Conservation (phyloP, 1,140 invertebrate species). For the Samia ricini region DNA sequence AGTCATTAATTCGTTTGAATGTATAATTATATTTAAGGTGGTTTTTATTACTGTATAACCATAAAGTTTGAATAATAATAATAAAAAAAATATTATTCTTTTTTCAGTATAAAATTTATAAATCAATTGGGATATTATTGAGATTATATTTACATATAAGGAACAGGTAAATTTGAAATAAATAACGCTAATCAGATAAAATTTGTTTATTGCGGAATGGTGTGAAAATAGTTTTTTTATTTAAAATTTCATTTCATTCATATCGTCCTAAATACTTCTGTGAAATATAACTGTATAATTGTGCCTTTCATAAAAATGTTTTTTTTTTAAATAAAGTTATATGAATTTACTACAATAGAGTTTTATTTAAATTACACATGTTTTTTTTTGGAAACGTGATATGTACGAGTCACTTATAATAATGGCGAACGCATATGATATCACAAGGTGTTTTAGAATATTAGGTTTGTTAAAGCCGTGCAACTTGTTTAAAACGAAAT, state of each 20-base stretch:
- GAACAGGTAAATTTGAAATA: background rate
- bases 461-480: background rate
- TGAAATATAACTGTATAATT: slow-evolving; percentile 11
- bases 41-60: too few species aligned
- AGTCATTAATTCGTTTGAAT: too few species aligned
- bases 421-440: slow-evolving; percentile 2
- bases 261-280: background rate
- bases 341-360: slow-evolving; percentile 10
- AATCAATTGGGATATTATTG: too few species aligned
- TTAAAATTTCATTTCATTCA: background rate
- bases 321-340: slow-evolving; percentile 9
- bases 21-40: too few species aligned
- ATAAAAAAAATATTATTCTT: too few species aligned
- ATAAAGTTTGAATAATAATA: too few species aligned
- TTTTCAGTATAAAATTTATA: too few species aligned
- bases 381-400: slow-evolving; percentile 1
- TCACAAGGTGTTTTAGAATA: background rate
- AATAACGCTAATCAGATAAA: slow-evolving; percentile 17
- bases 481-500: too few species aligned
- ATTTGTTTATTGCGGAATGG: slow-evolving; percentile 51
- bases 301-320: slow-evolving; percentile 7
- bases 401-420: background rate
- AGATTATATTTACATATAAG: too few species aligned
- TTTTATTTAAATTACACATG: slow-evolving; percentile 11
- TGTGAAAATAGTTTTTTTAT: slow-evolving; percentile 19